Percentiles rank a stretch among this genome's conserved stretches.
Evolutionary conservation across 2,113 vertebrate genomes (phyloP).

Genomic region (Hepsetus odoe): DNA sequence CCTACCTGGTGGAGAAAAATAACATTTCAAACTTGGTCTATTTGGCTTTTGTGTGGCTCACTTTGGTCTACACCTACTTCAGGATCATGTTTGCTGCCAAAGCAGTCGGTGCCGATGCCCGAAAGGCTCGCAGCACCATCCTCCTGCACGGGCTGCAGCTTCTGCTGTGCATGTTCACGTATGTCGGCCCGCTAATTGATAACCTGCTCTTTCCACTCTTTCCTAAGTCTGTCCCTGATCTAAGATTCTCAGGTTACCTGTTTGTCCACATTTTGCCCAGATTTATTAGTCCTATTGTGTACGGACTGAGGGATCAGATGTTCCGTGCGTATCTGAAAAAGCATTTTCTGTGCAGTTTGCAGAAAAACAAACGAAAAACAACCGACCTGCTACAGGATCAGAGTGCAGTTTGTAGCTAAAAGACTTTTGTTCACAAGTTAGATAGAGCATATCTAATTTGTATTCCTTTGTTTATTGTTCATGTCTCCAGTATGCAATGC

Average conservation of each 20-base stretch:
- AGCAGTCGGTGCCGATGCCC: constrained; percentile 23
- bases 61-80: constrained; percentile 62
- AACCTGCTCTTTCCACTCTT: constrained; percentile 33
- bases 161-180: constrained; percentile 66
- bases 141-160: constrained; percentile 69
- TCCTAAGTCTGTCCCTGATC: constrained; percentile 47
- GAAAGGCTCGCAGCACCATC: constrained; percentile 69
- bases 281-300: constrained; percentile 69
- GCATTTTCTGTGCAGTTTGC: constrained; percentile 48
- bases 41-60: constrained; percentile 62
- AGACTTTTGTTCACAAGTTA: too few relatives aligned
- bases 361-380: not conserved
- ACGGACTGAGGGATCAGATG: constrained; percentile 68
- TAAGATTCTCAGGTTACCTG: constrained; percentile 53
- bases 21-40: constrained; percentile 45
- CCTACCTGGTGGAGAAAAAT: constrained; percentile 54
- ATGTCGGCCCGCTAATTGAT: constrained; percentile 47
- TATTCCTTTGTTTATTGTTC: too few relatives aligned
- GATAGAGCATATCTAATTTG: too few relatives aligned
- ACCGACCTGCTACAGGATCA: too few relatives aligned
- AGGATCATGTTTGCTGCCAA: constrained; percentile 61
- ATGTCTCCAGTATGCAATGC: too few relatives aligned
- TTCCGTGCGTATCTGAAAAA: constrained; percentile 63
- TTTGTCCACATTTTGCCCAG: constrained; percentile 66
- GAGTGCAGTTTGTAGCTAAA: too few relatives aligned